Conservation (phyloP, 2,113 vertebrate genomes). For the Sander vitreus region DNA sequence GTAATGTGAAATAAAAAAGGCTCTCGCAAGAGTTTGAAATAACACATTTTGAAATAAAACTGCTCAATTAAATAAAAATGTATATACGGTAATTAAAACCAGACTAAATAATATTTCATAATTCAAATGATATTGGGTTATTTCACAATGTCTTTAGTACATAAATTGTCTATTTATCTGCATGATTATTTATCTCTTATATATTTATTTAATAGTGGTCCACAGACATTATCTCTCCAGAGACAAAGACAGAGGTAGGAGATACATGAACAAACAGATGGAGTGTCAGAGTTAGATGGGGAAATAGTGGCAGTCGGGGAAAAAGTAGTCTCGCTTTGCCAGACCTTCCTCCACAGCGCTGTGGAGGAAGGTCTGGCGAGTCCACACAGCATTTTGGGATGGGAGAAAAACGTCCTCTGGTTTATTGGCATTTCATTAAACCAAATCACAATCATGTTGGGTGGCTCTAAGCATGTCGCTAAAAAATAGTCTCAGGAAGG, state of each 20-base stretch:
- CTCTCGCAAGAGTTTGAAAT: not conserved
- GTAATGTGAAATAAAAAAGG: not conserved
- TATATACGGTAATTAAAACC: not conserved
- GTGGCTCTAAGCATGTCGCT: too few relatives aligned
- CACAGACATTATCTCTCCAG: not conserved
- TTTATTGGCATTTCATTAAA: too few relatives aligned
- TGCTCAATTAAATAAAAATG: not conserved
- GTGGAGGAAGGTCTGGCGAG: too few relatives aligned
- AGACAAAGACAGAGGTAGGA: not conserved
- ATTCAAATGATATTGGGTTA: not conserved
- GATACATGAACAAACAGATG: not conserved
- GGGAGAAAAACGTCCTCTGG: too few relatives aligned
- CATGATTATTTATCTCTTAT: not conserved
- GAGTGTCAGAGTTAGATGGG: not conserved
- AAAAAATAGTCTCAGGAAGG: too few relatives aligned
- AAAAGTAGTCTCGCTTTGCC: not conserved
- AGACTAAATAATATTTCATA: not conserved
- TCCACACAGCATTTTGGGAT: too few relatives aligned
- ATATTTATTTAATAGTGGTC: not conserved
- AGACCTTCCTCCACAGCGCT: too few relatives aligned
- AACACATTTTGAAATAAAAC: not conserved
- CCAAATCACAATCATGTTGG: rapidly evolving
- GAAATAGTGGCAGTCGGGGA: not conserved
- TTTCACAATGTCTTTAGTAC: not conserved
- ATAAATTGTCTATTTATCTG: not conserved